These are phyloP conservation scores for Melanotus villosus DNA, from an alignment of 2,888 invertebrate genomes.

Conservation along the genomic window DNA sequence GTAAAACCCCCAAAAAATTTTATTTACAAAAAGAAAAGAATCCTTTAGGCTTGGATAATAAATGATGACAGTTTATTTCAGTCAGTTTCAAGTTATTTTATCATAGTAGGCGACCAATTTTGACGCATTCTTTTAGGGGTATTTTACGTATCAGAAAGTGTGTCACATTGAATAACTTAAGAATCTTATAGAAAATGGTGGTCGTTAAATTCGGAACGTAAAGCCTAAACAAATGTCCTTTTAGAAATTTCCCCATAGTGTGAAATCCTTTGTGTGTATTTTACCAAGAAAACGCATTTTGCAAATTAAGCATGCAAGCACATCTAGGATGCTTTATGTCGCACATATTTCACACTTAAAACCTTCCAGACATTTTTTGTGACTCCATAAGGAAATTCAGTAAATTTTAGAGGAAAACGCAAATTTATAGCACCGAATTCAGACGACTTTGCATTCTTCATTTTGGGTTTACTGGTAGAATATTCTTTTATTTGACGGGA, in stretches of 20 bases:
- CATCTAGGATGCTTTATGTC: slow-evolving; percentile 12
- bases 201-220: not conserved
- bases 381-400: not conserved
- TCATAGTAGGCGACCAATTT: not conserved
- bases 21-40: not conserved
- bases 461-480: too few relatives aligned
- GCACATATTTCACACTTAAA: slow-evolving; percentile 9
- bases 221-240: slow-evolving; percentile 10
- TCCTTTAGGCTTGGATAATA: not conserved
- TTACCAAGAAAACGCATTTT: not conserved
- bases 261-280: not conserved
- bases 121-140: not conserved
- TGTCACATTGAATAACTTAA: not conserved
- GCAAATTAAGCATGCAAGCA: slow-evolving; percentile 12
- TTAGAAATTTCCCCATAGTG: not conserved
- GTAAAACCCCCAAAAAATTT: slow-evolving; percentile 1
- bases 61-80: slow-evolving; percentile 14
- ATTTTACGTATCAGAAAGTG: not conserved
- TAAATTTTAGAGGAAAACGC: not conserved
- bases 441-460: too few relatives aligned
- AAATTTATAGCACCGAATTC: not conserved
- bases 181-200: not conserved
- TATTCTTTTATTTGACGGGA: too few relatives aligned
- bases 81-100: not conserved
- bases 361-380: slow-evolving; percentile 5